These are phyloP conservation scores for Narcine bancroftii DNA, from an alignment of 2,113 vertebrate species.

Conservation along the genomic window DNA sequence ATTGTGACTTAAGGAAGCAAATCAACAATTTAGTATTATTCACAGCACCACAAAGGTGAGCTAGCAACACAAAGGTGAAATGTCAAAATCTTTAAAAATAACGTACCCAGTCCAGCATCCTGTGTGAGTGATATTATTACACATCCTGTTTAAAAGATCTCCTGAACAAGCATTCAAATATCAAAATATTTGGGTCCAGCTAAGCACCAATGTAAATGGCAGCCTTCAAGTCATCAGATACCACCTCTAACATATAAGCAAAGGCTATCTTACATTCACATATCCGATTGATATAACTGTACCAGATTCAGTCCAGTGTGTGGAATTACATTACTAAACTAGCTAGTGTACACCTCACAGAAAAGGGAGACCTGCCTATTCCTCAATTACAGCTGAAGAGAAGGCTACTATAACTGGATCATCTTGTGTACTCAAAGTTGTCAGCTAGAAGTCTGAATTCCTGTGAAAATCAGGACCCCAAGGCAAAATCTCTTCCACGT, in stretches of 20 bases:
- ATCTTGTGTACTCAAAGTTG: neutral
- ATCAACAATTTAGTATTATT: neutral
- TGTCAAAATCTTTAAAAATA: neutral
- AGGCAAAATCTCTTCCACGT: slow-evolving; percentile 23
- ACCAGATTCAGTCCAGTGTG: neutral
- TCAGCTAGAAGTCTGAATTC: neutral
- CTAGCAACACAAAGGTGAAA: neutral
- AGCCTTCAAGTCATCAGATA: slow-evolving; percentile 10
- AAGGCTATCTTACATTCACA: neutral
- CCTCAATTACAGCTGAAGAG: neutral
- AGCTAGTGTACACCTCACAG: neutral
- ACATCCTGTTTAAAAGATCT: slow-evolving; percentile 19
- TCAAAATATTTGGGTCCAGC: neutral
- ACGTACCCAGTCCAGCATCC: neutral
- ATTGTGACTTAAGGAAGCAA: neutral
- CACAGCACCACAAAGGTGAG: neutral
- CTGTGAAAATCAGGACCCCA: slow-evolving; percentile 35
- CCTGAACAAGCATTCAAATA: too few species aligned
- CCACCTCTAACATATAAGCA: neutral
- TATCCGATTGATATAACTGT: neutral
- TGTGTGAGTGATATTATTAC: neutral
- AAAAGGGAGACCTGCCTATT: neutral
- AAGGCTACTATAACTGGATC: neutral
- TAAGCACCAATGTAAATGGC: neutral
- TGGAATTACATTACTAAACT: neutral